phyloP scores from a whole-genome alignment of 2,113 vertebrate genomes.

The Parus major region DNA sequence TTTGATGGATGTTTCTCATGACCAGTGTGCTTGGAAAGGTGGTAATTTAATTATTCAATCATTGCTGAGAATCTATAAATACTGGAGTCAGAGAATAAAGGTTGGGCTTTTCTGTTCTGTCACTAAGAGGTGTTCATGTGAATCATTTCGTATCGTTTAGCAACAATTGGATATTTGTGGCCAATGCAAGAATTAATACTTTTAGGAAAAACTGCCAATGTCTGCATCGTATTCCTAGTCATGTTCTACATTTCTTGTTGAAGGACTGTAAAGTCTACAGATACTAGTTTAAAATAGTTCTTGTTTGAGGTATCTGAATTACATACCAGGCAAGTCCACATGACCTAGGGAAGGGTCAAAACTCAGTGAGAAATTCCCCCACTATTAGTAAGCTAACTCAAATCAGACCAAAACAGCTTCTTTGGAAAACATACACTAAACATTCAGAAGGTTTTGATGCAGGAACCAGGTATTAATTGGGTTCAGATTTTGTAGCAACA shows the following conservation, averaged over 20 bases:
- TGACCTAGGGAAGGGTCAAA: not conserved
- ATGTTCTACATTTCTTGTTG: not conserved
- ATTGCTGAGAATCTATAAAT: too few species aligned
- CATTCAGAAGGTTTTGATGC: not conserved
- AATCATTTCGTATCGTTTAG: too few species aligned
- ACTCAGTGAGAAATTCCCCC: not conserved
- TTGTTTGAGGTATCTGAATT: not conserved
- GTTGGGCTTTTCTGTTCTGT: too few species aligned
- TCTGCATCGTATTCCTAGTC: not conserved
- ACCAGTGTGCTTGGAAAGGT: too few species aligned
- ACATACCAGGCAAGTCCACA: not conserved
- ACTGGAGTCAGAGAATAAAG: too few species aligned
- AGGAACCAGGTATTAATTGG: not conserved
- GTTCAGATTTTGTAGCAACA: not conserved
- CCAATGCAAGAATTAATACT: not conserved
- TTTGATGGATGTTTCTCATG: too few species aligned
- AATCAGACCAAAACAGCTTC: not conserved
- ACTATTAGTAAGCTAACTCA: not conserved
- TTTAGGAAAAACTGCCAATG: not conserved
- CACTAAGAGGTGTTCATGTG: too few species aligned
- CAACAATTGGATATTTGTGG: not conserved
- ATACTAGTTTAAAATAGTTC: not conserved
- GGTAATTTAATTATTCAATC: too few species aligned
- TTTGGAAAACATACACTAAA: not conserved
- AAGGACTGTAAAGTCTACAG: not conserved